Conservation (phyloP, 2,888 invertebrate species). For the Drosophila buzzatii region DNA sequence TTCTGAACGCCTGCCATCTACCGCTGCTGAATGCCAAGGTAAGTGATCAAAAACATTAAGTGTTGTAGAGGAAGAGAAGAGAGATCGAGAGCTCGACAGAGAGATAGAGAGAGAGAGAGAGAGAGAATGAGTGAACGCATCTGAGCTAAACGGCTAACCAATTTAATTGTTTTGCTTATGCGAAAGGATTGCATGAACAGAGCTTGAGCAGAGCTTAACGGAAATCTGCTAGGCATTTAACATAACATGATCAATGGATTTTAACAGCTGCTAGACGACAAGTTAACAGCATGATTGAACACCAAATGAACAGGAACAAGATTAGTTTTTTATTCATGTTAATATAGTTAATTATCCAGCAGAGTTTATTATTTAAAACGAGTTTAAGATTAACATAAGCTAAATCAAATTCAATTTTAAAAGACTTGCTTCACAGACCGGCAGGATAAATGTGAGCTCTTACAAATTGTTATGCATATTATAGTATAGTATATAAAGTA, state of each 20-base stretch:
- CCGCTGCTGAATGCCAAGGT: conserved; percentile 69
- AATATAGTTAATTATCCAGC: not conserved
- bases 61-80: not conserved
- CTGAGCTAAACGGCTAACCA: conserved; percentile 7
- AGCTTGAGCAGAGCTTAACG: not conserved
- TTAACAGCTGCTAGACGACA: not conserved
- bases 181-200: not conserved
- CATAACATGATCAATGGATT: not conserved
- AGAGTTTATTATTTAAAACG: not conserved
- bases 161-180: not conserved
- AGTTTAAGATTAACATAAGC: not conserved
- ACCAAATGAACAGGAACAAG: not conserved
- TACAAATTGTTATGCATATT: not conserved
- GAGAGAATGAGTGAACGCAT: not conserved
- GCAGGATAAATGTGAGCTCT: not conserved
- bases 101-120: not conserved
- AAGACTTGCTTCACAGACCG: not conserved
- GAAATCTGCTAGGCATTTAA: not conserved
- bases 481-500: not conserved
- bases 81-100: too few relatives aligned
- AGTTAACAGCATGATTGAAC: not conserved
- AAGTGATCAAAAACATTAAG: conserved; percentile 32
- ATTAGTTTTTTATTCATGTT: not conserved
- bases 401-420: not conserved
- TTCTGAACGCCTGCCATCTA: conserved; percentile 64